phyloP scores from a whole-genome alignment of 2,888 invertebrate species.

The Drosophila limbata region DNA sequence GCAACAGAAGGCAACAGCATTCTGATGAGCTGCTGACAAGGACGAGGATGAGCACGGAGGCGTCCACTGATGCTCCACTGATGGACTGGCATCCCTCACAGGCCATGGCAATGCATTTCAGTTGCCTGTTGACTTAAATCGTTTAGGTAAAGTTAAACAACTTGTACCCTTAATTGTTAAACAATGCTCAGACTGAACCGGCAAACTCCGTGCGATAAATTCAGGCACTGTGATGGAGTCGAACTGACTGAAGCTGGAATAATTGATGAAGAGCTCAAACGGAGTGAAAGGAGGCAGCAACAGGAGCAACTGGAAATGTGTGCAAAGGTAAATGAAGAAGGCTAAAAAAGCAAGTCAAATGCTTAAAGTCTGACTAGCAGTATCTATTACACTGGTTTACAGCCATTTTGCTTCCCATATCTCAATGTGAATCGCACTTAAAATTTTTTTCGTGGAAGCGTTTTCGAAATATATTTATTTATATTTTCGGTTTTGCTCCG shows the following conservation, averaged over 20 bases:
- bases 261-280: constrained; percentile 44
- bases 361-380: not conserved
- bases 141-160: constrained; percentile 82
- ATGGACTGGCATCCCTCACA: constrained; percentile 1
- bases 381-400: not conserved
- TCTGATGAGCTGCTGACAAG: constrained; percentile 40
- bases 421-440: too few species aligned
- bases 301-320: constrained; percentile 4
- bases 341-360: not conserved
- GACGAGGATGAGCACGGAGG: constrained; percentile 28
- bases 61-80: constrained; percentile 28
- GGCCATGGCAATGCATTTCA: constrained; percentile 30
- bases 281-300: constrained; percentile 5
- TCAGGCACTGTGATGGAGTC: constrained; percentile 28
- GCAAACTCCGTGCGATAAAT: constrained; percentile 19
- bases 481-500: too few species aligned
- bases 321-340: not conserved
- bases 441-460: too few species aligned
- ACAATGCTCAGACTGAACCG: constrained; percentile 63
- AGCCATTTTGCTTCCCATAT: too few species aligned
- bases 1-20: constrained; percentile 42
- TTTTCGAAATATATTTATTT: too few species aligned
- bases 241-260: constrained; percentile 39
- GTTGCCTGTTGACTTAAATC: constrained; percentile 77
- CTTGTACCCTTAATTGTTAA: constrained; percentile 81